Conservation (phyloP, 2,888 invertebrate species). For the Dryadula phaetusa region DNA sequence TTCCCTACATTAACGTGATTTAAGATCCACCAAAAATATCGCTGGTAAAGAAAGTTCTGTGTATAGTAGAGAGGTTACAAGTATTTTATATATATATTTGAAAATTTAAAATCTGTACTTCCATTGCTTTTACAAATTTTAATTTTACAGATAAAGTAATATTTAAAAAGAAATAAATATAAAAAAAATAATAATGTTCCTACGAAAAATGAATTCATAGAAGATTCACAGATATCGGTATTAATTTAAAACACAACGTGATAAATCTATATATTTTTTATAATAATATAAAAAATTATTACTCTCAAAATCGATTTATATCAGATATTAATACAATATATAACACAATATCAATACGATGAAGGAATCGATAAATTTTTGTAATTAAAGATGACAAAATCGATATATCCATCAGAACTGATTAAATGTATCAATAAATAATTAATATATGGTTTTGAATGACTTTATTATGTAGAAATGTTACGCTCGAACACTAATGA, state of each 20-base stretch:
- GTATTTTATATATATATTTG: slow-evolving; percentile 40
- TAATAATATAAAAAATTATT: no score
- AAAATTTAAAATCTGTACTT: slow-evolving; percentile 9
- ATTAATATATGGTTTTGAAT: slow-evolving; percentile 36
- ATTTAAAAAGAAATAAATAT: background rate
- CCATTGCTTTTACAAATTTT: background rate
- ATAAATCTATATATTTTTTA: no score
- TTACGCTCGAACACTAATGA: slow-evolving; percentile 38
- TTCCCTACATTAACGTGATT: slow-evolving; percentile 71
- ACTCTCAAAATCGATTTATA: no score
- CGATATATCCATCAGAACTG: slow-evolving; percentile 34
- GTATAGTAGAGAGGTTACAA: slow-evolving; percentile 45
- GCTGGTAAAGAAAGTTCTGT: slow-evolving; percentile 63
- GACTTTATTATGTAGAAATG: slow-evolving; percentile 41
- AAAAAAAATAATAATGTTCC: background rate
- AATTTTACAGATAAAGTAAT: background rate
- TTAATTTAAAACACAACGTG: no score
- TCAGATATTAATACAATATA: background rate
- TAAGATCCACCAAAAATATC: slow-evolving; percentile 66
- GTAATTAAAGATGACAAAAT: slow-evolving; percentile 17
- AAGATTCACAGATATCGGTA: no score
- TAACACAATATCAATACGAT: background rate
- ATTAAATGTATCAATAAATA: slow-evolving; percentile 23
- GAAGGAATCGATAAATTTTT: slow-evolving; percentile 1
- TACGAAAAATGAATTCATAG: no score